Conservation (phyloP, 2,797 vertebrate genomes). For the Coregonus suidteri region DNA sequence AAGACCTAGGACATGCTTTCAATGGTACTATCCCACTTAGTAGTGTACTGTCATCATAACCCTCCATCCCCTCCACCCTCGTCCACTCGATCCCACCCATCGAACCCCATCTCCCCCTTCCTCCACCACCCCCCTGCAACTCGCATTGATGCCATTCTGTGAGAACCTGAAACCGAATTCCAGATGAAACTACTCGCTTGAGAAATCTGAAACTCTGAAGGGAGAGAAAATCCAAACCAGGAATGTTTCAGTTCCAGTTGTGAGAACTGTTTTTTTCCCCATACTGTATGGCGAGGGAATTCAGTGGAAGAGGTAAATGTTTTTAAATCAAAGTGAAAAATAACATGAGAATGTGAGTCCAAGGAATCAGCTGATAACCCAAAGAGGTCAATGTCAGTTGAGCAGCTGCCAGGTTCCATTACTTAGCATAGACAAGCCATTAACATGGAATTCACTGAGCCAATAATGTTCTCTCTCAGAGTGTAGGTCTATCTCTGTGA, state of each 20-base stretch:
- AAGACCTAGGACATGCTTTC: no score
- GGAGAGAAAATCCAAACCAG: slow-evolving; percentile 6
- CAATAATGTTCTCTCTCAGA: background rate
- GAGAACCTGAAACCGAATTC: slow-evolving; percentile 41
- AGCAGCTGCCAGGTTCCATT: background rate
- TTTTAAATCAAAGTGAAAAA: background rate
- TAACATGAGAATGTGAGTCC: background rate
- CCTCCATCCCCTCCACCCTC: slow-evolving; percentile 1
- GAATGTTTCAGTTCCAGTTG: slow-evolving; percentile 5
- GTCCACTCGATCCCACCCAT: background rate
- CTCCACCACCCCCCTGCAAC: background rate
- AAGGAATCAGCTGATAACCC: no score
- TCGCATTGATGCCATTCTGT: slow-evolving; percentile 19
- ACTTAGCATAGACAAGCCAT: background rate
- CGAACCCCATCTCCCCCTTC: background rate
- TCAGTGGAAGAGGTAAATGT: background rate
- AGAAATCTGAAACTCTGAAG: slow-evolving; percentile 32
- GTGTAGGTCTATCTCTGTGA: no score
- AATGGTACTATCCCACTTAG: background rate
- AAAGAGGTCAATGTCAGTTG: background rate
- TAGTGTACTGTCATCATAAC: slow-evolving; percentile 21
- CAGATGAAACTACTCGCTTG: slow-evolving; percentile 25
- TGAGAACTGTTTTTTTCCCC: background rate
- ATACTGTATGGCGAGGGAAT: background rate
- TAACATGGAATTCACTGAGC: background rate